Percentiles rank a stretch among this genome's conserved stretches.
phyloP scores from a whole-genome alignment of 2,113 vertebrate genomes.

The Rhadina sibilatrix region DNA sequence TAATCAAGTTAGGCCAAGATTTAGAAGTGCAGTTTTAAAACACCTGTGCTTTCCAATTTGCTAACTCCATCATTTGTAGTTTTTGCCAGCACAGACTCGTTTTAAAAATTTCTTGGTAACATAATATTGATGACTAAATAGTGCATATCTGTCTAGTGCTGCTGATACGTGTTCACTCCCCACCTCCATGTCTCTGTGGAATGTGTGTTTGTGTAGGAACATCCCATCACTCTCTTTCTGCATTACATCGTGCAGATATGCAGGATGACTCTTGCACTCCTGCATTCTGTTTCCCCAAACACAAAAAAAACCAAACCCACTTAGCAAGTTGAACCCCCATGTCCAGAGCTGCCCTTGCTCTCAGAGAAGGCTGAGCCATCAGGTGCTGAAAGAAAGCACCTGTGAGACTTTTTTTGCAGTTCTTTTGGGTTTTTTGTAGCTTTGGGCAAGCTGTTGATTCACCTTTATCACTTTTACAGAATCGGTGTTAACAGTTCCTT shows the following conservation, averaged over 20 bases:
- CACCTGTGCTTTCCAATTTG: background rate
- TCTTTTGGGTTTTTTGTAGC: background rate
- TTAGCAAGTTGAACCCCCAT: background rate
- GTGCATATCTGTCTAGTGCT: rapidly evolving
- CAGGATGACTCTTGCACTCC: background rate
- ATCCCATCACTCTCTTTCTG: background rate
- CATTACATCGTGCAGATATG: background rate
- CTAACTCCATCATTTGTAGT: background rate
- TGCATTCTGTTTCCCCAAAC: background rate
- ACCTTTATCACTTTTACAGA: background rate
- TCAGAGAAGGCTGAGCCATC: background rate
- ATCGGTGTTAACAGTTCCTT: background rate
- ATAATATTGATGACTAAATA: background rate
- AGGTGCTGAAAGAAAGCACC: background rate
- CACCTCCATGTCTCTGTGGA: background rate
- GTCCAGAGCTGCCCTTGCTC: background rate
- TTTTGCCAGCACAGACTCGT: background rate
- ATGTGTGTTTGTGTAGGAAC: background rate
- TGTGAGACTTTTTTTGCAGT: background rate
- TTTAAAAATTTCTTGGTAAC: background rate
- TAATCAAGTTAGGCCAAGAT: background rate
- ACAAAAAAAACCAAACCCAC: rapidly evolving
- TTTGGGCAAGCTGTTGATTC: background rate
- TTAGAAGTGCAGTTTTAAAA: background rate
- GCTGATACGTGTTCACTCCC: background rate